A percentile compares a stretch with the other conserved stretches of the same genome.
These are phyloP conservation scores for Eubasilissa splendida DNA, from an alignment of 2,888 invertebrate genomes.

Conservation along the genomic window DNA sequence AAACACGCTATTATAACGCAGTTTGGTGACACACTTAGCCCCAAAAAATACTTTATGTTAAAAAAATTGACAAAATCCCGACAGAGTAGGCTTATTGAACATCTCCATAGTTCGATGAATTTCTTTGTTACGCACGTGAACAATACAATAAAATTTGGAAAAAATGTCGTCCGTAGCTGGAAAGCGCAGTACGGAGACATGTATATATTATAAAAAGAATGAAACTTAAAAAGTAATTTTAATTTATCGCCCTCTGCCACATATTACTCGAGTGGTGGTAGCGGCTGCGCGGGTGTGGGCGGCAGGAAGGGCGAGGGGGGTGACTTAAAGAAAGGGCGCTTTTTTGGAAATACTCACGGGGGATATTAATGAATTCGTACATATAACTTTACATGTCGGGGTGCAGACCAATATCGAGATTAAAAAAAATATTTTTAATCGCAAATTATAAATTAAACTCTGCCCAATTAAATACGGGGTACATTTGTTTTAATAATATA, in stretches of 20 bases:
- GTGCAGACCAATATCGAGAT: neutral
- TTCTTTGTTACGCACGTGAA: neutral
- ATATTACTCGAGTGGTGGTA: conserved; percentile 37
- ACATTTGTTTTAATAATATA: too few species aligned
- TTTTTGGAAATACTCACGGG: conserved; percentile 56
- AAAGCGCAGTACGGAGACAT: conserved; percentile 12
- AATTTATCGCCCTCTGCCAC: conserved; percentile 46
- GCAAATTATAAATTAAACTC: too few species aligned
- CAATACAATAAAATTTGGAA: neutral
- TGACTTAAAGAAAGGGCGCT: conserved; percentile 59
- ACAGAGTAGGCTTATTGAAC: too few species aligned
- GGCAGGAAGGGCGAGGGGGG: conserved; percentile 43
- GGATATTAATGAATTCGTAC: conserved; percentile 51
- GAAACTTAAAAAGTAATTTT: conserved; percentile 51
- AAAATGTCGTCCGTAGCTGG: neutral
- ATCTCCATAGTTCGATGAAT: neutral
- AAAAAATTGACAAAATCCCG: too few species aligned
- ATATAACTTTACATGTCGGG: conserved; percentile 22
- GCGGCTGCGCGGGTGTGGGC: conserved; percentile 22
- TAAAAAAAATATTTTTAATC: too few species aligned
- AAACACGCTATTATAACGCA: too few species aligned
- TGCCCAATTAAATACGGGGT: too few species aligned
- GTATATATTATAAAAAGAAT: conserved; percentile 24
- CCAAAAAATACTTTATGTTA: too few species aligned
- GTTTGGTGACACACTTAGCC: too few species aligned